phyloP scores from a whole-genome alignment of 2,888 invertebrate species.

The Amaurobius ferox region DNA sequence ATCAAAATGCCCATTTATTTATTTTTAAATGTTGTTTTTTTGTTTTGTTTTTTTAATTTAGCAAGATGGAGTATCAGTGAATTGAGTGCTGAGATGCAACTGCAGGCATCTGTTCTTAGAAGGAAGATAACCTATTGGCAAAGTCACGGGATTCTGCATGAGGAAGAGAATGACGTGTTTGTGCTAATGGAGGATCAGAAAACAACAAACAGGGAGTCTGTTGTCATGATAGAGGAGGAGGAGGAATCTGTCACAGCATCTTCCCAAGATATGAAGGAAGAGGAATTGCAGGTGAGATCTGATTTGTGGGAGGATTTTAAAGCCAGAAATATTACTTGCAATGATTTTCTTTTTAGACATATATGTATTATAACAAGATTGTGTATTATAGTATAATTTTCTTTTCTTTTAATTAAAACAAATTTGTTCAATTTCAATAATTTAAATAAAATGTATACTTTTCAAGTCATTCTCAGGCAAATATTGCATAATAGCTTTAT shows the following conservation, averaged over 20 bases:
- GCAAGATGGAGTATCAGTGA: constrained; percentile 92
- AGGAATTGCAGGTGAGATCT: constrained; percentile 86
- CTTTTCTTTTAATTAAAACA: no score
- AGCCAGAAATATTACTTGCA: no score
- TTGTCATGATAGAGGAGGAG: constrained; percentile 88
- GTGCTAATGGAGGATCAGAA: constrained; percentile 78
- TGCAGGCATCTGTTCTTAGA: constrained; percentile 89
- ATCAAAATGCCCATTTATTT: no score
- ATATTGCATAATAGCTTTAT: no score
- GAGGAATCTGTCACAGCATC: constrained; percentile 96
- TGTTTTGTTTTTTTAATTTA: constrained; percentile 75
- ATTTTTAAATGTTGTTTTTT: neutral
- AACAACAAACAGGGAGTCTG: constrained; percentile 74
- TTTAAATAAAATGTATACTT: no score
- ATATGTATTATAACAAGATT: no score
- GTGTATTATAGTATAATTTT: no score
- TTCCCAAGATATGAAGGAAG: constrained; percentile 94
- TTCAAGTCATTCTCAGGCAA: no score
- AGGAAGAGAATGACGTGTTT: constrained; percentile 86
- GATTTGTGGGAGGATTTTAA: no score
- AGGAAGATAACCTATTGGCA: constrained; percentile 96
- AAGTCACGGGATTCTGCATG: constrained; percentile 90
- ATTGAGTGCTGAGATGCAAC: constrained; percentile 88
- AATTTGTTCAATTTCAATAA: no score
- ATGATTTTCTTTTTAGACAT: no score